These are phyloP conservation scores for Neoarius graeffei DNA, from an alignment of 2,113 vertebrate species.

Conservation along the genomic window DNA sequence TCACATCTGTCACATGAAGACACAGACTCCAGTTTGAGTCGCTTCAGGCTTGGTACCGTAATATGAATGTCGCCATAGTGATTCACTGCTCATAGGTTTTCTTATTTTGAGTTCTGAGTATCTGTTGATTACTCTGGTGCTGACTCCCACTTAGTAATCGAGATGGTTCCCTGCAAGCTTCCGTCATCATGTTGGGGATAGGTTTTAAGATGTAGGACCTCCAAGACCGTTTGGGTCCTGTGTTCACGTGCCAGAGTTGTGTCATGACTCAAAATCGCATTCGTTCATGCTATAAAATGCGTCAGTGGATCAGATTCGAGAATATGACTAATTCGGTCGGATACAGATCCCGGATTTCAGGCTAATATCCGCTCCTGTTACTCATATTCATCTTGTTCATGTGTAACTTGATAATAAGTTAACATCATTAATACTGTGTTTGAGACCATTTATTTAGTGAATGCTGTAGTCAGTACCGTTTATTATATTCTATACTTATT, in stretches of 20 bases:
- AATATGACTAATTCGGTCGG: background rate
- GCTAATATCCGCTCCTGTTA: background rate
- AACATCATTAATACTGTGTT: background rate
- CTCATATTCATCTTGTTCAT: background rate
- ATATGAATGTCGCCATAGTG: too few relatives aligned
- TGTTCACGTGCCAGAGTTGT: background rate
- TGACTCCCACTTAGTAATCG: background rate
- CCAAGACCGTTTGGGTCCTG: background rate
- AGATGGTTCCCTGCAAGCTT: background rate
- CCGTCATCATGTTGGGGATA: background rate
- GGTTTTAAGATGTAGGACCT: background rate
- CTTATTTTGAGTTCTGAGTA: background rate
- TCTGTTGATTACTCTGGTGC: background rate
- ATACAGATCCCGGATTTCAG: background rate
- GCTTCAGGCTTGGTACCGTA: too few relatives aligned
- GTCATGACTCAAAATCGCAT: background rate
- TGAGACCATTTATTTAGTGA: background rate
- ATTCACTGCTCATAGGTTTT: background rate
- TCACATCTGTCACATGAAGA: too few relatives aligned
- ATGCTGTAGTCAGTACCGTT: background rate
- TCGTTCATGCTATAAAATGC: background rate
- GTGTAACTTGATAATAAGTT: background rate
- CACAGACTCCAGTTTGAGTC: too few relatives aligned
- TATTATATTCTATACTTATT: background rate
- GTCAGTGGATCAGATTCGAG: background rate